Evolutionary conservation across 2,888 invertebrate genomes (phyloP).

Genomic region (Catocala sponsa): DNA sequence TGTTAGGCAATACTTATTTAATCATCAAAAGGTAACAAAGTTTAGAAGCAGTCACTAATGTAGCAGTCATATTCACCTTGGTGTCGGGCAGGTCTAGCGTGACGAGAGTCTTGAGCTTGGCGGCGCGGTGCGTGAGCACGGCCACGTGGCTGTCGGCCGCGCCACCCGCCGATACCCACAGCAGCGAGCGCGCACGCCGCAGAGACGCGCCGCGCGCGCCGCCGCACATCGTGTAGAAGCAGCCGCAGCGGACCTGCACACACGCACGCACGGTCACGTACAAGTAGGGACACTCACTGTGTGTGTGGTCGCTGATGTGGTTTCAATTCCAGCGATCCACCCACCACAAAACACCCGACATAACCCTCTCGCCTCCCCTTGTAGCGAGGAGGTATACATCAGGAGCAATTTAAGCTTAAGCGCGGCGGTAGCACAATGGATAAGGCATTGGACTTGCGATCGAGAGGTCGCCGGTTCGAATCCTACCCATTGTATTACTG

Average conservation of each 20-base stretch:
- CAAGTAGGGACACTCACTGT: not conserved
- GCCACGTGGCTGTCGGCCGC: constrained; percentile 92
- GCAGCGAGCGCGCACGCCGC: constrained; percentile 92
- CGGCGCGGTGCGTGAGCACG: constrained; percentile 93
- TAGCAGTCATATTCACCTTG: constrained; percentile 80
- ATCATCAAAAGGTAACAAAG: too few relatives aligned
- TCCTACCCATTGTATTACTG: too few relatives aligned
- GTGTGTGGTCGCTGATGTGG: not conserved
- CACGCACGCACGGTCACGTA: not conserved
- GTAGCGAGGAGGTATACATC: too few relatives aligned
- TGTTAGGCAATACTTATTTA: too few relatives aligned
- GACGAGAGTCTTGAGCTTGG: constrained; percentile 91
- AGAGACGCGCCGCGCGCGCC: constrained; percentile 80
- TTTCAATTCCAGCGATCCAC: too few relatives aligned
- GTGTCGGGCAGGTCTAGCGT: constrained; percentile 94
- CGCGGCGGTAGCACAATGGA: too few relatives aligned
- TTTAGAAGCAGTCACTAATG: too few relatives aligned
- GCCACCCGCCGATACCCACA: constrained; percentile 97
- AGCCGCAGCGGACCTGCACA: constrained; percentile 95
- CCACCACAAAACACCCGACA: not conserved
- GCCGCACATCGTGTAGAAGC: constrained; percentile 92
- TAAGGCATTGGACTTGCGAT: too few relatives aligned
- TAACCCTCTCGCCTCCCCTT: too few relatives aligned
- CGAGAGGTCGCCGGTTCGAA: too few relatives aligned
- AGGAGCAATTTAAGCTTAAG: too few relatives aligned